These are phyloP conservation scores for Acanthococcus lagerstroemiae DNA, from an alignment of 2,888 invertebrate species.

Conservation along the genomic window DNA sequence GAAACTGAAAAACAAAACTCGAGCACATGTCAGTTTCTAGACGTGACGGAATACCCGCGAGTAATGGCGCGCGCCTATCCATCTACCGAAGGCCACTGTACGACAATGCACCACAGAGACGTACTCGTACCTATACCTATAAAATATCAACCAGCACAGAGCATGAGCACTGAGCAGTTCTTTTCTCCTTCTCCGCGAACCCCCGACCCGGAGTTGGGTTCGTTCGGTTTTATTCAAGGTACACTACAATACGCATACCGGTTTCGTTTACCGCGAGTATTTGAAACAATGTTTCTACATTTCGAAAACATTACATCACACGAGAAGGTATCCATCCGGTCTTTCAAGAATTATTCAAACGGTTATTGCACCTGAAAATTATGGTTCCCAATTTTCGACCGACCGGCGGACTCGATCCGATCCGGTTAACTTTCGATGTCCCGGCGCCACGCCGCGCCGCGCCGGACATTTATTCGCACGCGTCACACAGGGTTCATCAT, in stretches of 20 bases:
- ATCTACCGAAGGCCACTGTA: constrained; percentile 26
- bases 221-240: not conserved
- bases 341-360: constrained; percentile 3
- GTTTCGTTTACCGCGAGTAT: not conserved
- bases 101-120: too few species aligned
- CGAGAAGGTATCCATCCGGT: constrained; percentile 6
- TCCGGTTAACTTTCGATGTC: too few species aligned
- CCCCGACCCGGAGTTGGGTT: not conserved
- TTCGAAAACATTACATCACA: constrained; percentile 22
- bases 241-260: not conserved
- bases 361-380: constrained; percentile 26
- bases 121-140: too few species aligned
- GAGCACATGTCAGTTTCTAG: constrained; percentile 3
- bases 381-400: too few species aligned
- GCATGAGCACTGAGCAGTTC: too few species aligned
- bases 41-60: constrained; percentile 5
- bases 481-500: too few species aligned
- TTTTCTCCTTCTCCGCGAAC: constrained; percentile 3
- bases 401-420: too few species aligned
- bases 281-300: constrained; percentile 9
- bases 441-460: too few species aligned
- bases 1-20: not conserved
- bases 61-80: constrained; percentile 23
- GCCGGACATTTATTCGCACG: too few species aligned
- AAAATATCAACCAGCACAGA: constrained; percentile 17